Evolutionary conservation across 2,113 vertebrate genomes (phyloP), one percentile per base, ranked within the genome.

Genomic region (Falco punctatus): DNA sequence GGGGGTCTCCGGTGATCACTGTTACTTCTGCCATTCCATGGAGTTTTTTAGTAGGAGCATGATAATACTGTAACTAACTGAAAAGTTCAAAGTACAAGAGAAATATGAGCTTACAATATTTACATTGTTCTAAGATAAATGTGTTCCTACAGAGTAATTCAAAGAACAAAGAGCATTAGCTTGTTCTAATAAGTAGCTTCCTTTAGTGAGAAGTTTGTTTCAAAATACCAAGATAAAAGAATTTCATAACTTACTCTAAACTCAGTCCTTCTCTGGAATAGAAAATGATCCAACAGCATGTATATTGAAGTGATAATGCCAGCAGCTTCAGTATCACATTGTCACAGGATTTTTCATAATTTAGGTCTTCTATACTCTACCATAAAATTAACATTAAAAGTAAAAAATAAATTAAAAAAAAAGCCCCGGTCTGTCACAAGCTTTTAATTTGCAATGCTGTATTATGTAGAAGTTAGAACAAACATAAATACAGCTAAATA

Each of bases 291-390:
- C 99, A 99, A 82, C 99, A 99, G 96, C 95, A 96, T 13, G 65
- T 98, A 84, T 99, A 99, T 77, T 99, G 99, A 80, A 99, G 97
- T 4, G 99, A 99, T 80, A 99, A 97, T 38, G 98, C 98, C 24
- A 97, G 98, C 86, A 99, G 93, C 96, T 98, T 98, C 16, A 97
- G 98, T 94, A 99, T 97, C 74, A 99, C 73, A 62, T 81, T 85
- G 87, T 99, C 98, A 88, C 98, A 98, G 54, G 98, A 98, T 66
- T 96, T 97, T 38, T 99, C 98, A 94, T 92, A 83, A 92, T 94
- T 98, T 88, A 99, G 74, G 93, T 99, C 99, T 81, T 98, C 97
- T 65, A 98, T 74, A 64, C 98, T 96, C 99, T 99, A 91, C 55
- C 71, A 92, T 13, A 81, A 94, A 96, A 95, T 71, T 49, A 79